Evolutionary conservation across 2,113 vertebrate genomes (phyloP).

Genomic region (Empidonax alnorum): DNA sequence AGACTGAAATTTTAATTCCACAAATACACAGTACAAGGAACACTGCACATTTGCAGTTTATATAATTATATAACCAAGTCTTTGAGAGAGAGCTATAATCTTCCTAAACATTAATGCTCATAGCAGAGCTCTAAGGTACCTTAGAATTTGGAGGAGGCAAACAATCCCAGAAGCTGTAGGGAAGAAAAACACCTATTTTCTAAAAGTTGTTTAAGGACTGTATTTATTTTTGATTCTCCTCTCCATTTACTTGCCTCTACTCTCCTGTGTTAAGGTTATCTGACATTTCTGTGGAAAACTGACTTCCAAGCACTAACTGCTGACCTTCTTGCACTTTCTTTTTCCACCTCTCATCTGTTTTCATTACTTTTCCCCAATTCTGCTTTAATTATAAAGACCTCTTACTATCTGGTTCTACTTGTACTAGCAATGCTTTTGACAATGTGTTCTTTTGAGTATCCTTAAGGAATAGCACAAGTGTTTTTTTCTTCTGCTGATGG

Average conservation of each 20-base stretch:
- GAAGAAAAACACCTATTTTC: not conserved
- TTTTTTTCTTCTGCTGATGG: not conserved
- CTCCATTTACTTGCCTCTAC: not conserved
- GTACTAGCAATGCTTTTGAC: not conserved
- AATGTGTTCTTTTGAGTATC: not conserved
- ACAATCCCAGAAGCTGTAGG: not conserved
- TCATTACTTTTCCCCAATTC: not conserved
- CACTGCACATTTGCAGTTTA: not conserved
- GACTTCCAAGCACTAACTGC: not conserved
- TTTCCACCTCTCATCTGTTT: not conserved
- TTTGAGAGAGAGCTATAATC: not conserved
- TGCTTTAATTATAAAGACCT: not conserved
- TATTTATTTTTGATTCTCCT: not conserved
- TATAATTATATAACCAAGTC: not conserved
- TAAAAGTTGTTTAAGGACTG: not conserved
- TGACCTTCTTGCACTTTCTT: not conserved
- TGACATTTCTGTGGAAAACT: not conserved
- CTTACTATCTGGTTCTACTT: not conserved
- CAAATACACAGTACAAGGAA: not conserved
- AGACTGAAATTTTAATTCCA: conserved; percentile 6
- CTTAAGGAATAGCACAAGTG: not conserved
- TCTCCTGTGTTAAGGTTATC: not conserved
- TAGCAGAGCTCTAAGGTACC: not conserved
- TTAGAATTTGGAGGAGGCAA: not conserved
- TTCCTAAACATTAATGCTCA: not conserved